A percentile compares a stretch with the other conserved stretches of the same genome.
These are phyloP conservation scores for Physocephala rufipes DNA, from an alignment of 2,888 invertebrate genomes.

Conservation along the genomic window DNA sequence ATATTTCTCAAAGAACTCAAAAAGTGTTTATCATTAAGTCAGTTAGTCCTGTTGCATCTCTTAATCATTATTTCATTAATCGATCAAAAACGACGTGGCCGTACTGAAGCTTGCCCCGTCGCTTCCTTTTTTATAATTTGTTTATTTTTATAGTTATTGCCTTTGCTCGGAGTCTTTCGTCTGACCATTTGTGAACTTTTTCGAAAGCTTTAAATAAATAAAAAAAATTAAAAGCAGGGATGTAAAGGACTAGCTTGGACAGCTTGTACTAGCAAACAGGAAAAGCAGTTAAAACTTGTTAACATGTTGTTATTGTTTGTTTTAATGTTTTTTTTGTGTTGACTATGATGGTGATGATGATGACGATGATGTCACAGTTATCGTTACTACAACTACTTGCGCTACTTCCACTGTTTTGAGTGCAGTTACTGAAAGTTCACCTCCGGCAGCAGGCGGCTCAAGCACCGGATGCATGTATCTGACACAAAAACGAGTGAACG, in stretches of 20 bases:
- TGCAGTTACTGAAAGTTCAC: conserved; percentile 23
- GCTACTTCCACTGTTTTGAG: not conserved
- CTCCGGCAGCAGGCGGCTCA: conserved; percentile 24
- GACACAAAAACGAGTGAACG: conserved; percentile 26
- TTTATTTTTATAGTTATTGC: conserved; percentile 4
- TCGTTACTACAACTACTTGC: too few species aligned
- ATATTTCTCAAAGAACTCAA: conserved; percentile 14
- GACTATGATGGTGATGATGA: too few species aligned
- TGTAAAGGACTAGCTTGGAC: too few species aligned
- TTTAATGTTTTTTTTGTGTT: not conserved
- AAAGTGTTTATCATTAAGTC: conserved; percentile 39
- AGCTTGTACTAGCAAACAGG: too few species aligned
- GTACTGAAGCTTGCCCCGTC: not conserved
- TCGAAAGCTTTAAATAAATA: not conserved
- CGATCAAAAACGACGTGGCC: conserved; percentile 27
- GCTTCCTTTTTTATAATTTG: not conserved
- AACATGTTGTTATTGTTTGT: too few species aligned
- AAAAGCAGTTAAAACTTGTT: too few species aligned
- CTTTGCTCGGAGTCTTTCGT: not conserved
- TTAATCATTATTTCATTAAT: conserved; percentile 35
- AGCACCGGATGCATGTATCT: conserved; percentile 8
- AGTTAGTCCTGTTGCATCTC: conserved; percentile 13
- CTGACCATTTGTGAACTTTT: not conserved
- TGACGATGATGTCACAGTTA: too few species aligned
- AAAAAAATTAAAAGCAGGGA: not conserved